A percentile compares a stretch with the other conserved stretches of the same genome.
These are phyloP conservation scores for Drosophila nikananu DNA, from an alignment of 1,140 invertebrate genomes.

Conservation along the genomic window DNA sequence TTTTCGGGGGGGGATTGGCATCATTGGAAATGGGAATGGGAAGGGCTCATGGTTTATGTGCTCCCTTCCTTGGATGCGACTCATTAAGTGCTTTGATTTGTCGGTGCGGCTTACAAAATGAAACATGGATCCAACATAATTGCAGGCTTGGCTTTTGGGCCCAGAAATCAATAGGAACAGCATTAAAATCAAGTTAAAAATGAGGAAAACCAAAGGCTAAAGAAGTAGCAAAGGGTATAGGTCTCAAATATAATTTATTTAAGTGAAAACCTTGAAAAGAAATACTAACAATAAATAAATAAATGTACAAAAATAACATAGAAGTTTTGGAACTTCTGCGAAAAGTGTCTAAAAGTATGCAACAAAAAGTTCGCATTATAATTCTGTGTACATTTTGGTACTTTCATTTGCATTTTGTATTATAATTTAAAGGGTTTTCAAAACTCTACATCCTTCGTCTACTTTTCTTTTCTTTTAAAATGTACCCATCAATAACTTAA, in stretches of 20 bases:
- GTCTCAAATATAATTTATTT: background rate
- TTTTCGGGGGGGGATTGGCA: background rate
- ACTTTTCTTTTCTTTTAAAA: background rate
- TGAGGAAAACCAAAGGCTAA: background rate
- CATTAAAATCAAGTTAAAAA: conserved; percentile 7
- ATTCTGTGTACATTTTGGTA: no score
- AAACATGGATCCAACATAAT: conserved; percentile 58
- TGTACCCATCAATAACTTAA: no score
- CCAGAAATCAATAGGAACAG: conserved; percentile 9
- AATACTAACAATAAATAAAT: background rate
- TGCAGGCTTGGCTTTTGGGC: conserved; percentile 9
- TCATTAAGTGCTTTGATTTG: conserved; percentile 45
- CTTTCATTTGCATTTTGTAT: background rate
- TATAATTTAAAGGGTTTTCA: background rate
- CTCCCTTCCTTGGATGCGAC: conserved; percentile 23
- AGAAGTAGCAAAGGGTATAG: background rate
- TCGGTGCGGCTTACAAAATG: conserved; percentile 52
- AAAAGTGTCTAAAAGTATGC: background rate
- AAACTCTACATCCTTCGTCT: background rate
- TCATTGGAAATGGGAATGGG: background rate
- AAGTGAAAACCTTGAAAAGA: no score
- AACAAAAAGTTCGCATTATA: background rate
- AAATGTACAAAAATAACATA: background rate
- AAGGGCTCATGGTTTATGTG: conserved; percentile 10
- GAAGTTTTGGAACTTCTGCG: background rate